Conservation (phyloP, 2,888 invertebrate species). For the Hemithea aestivaria region DNA sequence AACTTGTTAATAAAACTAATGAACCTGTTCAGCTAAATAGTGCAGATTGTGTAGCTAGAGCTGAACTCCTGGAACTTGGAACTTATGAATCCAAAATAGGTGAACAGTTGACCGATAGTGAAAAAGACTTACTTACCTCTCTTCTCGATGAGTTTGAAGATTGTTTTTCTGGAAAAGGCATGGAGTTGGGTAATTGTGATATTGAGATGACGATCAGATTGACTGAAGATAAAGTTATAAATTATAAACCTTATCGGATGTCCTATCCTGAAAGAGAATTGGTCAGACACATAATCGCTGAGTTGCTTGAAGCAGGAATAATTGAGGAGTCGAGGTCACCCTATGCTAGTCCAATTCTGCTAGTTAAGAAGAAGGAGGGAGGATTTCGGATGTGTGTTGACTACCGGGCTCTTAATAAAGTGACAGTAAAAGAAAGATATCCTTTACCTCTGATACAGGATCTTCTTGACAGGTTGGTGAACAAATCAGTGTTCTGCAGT, state of each 20-base stretch:
- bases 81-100: background rate
- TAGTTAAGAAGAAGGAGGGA: conserved; percentile 21
- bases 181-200: conserved; percentile 13
- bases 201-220: conserved; percentile 16
- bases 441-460: conserved; percentile 19
- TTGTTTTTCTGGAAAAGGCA: conserved; percentile 14
- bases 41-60: conserved; percentile 10
- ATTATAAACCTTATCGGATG: conserved; percentile 16
- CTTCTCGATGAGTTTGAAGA: conserved; percentile 6
- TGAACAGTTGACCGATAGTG: background rate
- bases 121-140: background rate
- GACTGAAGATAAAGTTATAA: conserved; percentile 10
- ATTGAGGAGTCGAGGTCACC: conserved; percentile 5
- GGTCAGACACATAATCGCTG: conserved; percentile 2
- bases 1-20: conserved; percentile 11
- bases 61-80: conserved; percentile 1
- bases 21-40: background rate
- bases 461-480: conserved; percentile 12
- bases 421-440: too few species aligned
- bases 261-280: conserved; percentile 13
- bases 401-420: conserved; percentile 18
- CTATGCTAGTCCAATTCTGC: conserved; percentile 13
- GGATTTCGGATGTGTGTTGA: conserved; percentile 18
- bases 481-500: conserved; percentile 8
- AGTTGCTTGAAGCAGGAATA: background rate